These are phyloP conservation scores for Cecidostiba fungosa DNA, from an alignment of 2,888 invertebrate genomes.

Conservation along the genomic window DNA sequence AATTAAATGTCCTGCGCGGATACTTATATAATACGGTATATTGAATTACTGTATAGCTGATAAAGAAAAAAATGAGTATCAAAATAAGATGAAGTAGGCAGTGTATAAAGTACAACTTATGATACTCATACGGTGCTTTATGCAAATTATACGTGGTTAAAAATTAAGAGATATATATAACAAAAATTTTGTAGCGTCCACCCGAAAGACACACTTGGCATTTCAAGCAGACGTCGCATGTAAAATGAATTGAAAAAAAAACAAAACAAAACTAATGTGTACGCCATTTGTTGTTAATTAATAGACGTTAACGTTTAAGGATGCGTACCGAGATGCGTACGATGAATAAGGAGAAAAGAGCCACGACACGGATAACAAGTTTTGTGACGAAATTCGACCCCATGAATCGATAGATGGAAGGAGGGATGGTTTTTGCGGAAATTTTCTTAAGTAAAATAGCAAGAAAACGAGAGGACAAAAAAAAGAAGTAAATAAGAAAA, in stretches of 20 bases:
- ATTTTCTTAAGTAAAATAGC: slow-evolving; percentile 57
- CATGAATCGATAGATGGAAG: slow-evolving; percentile 9
- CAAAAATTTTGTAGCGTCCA: slow-evolving; percentile 52
- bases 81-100: slow-evolving; percentile 51
- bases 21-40: slow-evolving; percentile 50
- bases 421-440: slow-evolving; percentile 23
- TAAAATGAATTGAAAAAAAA: neutral
- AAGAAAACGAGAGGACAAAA: slow-evolving; percentile 29
- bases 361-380: neutral
- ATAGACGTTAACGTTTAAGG: slow-evolving; percentile 41
- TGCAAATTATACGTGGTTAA: slow-evolving; percentile 32
- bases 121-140: slow-evolving; percentile 50
- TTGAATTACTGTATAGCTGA: slow-evolving; percentile 49
- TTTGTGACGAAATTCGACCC: slow-evolving; percentile 7
- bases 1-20: slow-evolving; percentile 57
- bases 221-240: slow-evolving; percentile 15
- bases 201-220: slow-evolving; percentile 34
- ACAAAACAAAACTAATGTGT: slow-evolving; percentile 14
- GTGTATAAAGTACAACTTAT: slow-evolving; percentile 57
- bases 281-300: slow-evolving; percentile 55
- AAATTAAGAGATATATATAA: slow-evolving; percentile 36
- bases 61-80: slow-evolving; percentile 35
- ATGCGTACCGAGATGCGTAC: neutral
- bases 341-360: neutral
- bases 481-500: slow-evolving; percentile 19